Evolutionary conservation across 35 echinoderm and acorn worm genomes (phyloP), one percentile per base, ranked within the genome.

Genomic region (Apostichopus parvimensis): DNA sequence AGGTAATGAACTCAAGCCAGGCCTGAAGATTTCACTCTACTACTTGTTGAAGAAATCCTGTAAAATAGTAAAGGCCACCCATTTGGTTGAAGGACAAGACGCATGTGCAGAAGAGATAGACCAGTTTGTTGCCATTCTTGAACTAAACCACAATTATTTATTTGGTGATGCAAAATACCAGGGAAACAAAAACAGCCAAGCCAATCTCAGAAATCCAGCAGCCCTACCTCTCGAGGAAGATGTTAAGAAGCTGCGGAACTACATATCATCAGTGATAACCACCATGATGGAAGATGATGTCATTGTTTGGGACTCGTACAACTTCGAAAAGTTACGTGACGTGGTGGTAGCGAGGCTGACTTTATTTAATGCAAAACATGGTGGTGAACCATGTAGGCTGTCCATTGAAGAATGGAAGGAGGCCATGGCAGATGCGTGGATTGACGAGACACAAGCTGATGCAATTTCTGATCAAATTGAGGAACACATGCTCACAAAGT

Each of bases 321-420:
- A 87, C 1, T 98, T 98, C 54, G 53, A 22, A 9, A 75, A 91
- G 73, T 76, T 98, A 1, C 53, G 91, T 26, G 92, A 95, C 60
- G 15, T 92, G 20, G 64, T 87, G 17, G 93, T 92, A 15, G n/a
- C 91, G 24, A 45, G 96, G 14, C 78, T 98, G 5, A 98, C 28
- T 34, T 34, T 34, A 34, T 34, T 34, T 34, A 34, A 34, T 34
- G 28, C 28, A 1, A 34, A 34, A 92, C 20, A 13, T 56, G 96
- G 95, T 53, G 93, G 96, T 13, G 93, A 98, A 54, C 94, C 96
- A n/a, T 57, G 79, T 64, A 65, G 21, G 14, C 28, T 80, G 7
- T 7, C 59, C 14, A 61, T 95, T 7, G 71, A 87, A 84, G 86
- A 94, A 22, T 98, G 96, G 92, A 61, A 91, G 52, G 94, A 98